Conservation (phyloP, 2,113 vertebrate genomes). For the Romanogobio albipinnatus region DNA sequence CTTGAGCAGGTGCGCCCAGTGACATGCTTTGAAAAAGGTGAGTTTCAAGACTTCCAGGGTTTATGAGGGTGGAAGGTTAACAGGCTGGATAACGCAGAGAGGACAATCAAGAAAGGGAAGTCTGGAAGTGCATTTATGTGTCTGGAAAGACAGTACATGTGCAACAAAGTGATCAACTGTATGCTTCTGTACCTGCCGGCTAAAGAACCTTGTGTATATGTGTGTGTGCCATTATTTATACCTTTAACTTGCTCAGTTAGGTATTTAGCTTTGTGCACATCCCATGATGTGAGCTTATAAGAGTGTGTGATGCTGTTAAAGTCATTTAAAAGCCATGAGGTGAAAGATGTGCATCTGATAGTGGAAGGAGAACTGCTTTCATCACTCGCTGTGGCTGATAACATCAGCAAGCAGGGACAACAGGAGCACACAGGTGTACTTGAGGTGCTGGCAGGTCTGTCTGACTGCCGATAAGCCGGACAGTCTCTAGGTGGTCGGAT, state of each 20-base stretch:
- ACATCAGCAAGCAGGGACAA: slow-evolving; percentile 38
- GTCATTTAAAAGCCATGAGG: not conserved
- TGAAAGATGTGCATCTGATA: slow-evolving; percentile 16
- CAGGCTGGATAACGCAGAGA: slow-evolving; percentile 7
- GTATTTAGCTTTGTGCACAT: not conserved
- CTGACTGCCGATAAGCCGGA: slow-evolving; percentile 24
- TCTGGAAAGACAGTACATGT: not conserved
- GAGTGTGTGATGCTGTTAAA: not conserved
- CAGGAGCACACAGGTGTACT: slow-evolving; percentile 42
- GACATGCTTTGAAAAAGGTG: not conserved
- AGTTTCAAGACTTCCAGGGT: not conserved
- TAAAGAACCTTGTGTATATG: too few relatives aligned
- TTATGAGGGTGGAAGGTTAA: slow-evolving; percentile 25
- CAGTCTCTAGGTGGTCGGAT: not conserved
- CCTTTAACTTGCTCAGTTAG: not conserved
- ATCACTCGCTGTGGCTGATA: slow-evolving; percentile 14
- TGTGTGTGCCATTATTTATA: not conserved
- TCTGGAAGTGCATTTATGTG: not conserved
- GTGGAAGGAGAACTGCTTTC: not conserved
- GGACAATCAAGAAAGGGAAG: not conserved
- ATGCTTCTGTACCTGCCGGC: too few relatives aligned
- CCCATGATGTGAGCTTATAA: not conserved
- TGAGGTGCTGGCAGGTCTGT: slow-evolving; percentile 22
- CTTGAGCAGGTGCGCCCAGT: not conserved
- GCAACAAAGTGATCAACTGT: too few relatives aligned